phyloP scores from a whole-genome alignment of 2,113 vertebrate species.

The Pungitius pungitius region DNA sequence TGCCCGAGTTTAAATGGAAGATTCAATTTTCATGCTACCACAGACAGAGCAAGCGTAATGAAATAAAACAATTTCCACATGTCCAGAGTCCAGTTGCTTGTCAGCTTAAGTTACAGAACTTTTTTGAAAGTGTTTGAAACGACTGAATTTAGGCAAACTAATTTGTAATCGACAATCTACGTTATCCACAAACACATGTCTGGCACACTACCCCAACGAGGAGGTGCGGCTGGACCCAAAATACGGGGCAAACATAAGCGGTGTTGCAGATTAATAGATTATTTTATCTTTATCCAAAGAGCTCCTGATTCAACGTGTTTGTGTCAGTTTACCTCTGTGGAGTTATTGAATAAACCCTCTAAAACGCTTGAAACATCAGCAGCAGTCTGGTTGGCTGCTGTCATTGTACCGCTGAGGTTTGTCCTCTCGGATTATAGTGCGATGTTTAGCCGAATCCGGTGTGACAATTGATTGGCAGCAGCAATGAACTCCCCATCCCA shows the following conservation, averaged over 20 bases:
- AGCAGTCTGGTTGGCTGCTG: constrained; percentile 16
- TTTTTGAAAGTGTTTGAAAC: constrained; percentile 18
- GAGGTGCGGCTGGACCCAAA: neutral
- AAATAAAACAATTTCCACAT: neutral
- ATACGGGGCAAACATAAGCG: neutral
- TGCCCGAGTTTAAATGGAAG: neutral
- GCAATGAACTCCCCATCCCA: constrained; percentile 56
- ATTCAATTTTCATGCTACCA: neutral
- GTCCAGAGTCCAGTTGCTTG: neutral
- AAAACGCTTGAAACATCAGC: neutral
- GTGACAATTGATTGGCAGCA: constrained; percentile 74
- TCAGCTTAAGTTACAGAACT: neutral
- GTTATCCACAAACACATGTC: constrained; percentile 13
- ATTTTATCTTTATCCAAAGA: neutral
- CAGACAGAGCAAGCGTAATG: neutral
- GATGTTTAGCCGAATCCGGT: constrained; percentile 45
- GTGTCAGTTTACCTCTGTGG: neutral
- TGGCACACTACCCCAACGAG: constrained; percentile 2
- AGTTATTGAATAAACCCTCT: neutral
- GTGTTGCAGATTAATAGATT: neutral
- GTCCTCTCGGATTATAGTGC: constrained; percentile 32
- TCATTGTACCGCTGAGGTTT: constrained; percentile 35
- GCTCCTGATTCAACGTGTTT: neutral
- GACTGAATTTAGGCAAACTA: neutral
- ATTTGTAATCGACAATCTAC: constrained; percentile 17